Evolutionary conservation across 2,888 invertebrate genomes (phyloP).

Genomic region (Geotrupes spiniger): DNA sequence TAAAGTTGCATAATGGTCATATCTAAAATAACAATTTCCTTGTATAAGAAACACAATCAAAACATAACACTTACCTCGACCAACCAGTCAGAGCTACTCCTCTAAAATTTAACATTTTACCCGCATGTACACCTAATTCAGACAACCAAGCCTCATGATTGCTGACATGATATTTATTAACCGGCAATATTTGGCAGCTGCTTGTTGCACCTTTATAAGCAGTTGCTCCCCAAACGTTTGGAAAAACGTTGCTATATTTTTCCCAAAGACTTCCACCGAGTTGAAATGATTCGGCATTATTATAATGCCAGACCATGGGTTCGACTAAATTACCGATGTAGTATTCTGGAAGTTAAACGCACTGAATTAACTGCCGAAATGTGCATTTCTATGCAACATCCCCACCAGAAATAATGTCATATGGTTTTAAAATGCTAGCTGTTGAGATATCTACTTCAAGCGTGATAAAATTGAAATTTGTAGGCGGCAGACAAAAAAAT

Average conservation of each 20-base stretch:
- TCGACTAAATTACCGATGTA: slow-evolving; percentile 60
- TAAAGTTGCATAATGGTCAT: slow-evolving; percentile 70
- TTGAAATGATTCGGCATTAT: slow-evolving; percentile 55
- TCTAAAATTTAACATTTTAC: slow-evolving; percentile 55
- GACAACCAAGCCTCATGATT: slow-evolving; percentile 74
- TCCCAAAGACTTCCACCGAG: slow-evolving; percentile 59
- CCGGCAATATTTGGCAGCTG: slow-evolving; percentile 64
- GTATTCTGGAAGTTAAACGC: slow-evolving; percentile 54
- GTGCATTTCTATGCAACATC: too few relatives aligned
- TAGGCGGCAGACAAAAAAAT: too few relatives aligned
- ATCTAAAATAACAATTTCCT: slow-evolving; percentile 49
- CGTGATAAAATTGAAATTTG: too few relatives aligned
- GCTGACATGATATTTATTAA: slow-evolving; percentile 67
- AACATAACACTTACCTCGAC: slow-evolving; percentile 57
- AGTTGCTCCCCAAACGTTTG: slow-evolving; percentile 72
- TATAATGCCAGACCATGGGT: slow-evolving; percentile 71
- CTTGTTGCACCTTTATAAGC: slow-evolving; percentile 88
- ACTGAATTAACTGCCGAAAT: too few relatives aligned
- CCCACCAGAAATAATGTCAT: too few relatives aligned
- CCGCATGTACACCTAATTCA: slow-evolving; percentile 53
- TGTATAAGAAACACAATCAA: too few relatives aligned
- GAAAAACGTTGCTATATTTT: slow-evolving; percentile 65
- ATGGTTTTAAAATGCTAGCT: too few relatives aligned
- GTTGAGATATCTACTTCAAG: too few relatives aligned
- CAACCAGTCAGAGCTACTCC: slow-evolving; percentile 72